Percentiles rank a stretch among this genome's conserved stretches.
These are phyloP conservation scores for Perccottus glenii DNA, from an alignment of 2,113 vertebrate species.

Conservation along the genomic window DNA sequence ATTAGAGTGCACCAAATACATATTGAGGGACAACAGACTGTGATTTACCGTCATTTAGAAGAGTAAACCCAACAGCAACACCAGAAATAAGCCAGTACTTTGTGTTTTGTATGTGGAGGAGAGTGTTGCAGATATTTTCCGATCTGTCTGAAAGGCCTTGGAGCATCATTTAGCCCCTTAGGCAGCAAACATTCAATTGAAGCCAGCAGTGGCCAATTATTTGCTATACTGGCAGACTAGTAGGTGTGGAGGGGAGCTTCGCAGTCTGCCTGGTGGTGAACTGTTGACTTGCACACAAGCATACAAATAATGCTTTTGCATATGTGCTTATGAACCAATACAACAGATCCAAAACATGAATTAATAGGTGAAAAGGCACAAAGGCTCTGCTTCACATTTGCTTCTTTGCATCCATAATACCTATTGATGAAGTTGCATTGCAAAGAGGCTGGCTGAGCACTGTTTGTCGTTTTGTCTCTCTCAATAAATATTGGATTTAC, in stretches of 20 bases:
- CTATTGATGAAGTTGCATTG: slow-evolving; percentile 65
- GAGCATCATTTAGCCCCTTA: slow-evolving; percentile 58
- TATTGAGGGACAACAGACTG: slow-evolving; percentile 1
- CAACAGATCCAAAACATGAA: slow-evolving; percentile 12
- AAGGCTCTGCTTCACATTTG: neutral
- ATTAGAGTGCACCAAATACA: slow-evolving; percentile 19
- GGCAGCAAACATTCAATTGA: slow-evolving; percentile 60
- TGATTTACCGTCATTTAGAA: slow-evolving; percentile 22
- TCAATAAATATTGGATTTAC: slow-evolving; percentile 84
- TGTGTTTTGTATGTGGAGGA: slow-evolving; percentile 50
- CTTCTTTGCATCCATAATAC: slow-evolving; percentile 8
- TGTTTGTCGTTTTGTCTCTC: slow-evolving; percentile 74
- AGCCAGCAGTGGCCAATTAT: slow-evolving; percentile 71
- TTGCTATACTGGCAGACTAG: slow-evolving; percentile 50
- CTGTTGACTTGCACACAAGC: slow-evolving; percentile 11
- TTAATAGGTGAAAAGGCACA: slow-evolving; percentile 23
- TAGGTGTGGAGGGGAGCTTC: slow-evolving; percentile 24
- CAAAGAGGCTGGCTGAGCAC: slow-evolving; percentile 27
- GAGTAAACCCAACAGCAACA: neutral
- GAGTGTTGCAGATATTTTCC: slow-evolving; percentile 40
- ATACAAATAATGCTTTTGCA: neutral
- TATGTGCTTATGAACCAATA: neutral
- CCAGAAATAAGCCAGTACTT: slow-evolving; percentile 22
- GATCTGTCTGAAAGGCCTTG: slow-evolving; percentile 52
- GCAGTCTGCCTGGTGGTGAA: slow-evolving; percentile 29